A percentile compares a stretch with the other conserved stretches of the same genome.
These are phyloP conservation scores for Drosophila pectinifera DNA, from an alignment of 1,140 invertebrate genomes.

Conservation along the genomic window DNA sequence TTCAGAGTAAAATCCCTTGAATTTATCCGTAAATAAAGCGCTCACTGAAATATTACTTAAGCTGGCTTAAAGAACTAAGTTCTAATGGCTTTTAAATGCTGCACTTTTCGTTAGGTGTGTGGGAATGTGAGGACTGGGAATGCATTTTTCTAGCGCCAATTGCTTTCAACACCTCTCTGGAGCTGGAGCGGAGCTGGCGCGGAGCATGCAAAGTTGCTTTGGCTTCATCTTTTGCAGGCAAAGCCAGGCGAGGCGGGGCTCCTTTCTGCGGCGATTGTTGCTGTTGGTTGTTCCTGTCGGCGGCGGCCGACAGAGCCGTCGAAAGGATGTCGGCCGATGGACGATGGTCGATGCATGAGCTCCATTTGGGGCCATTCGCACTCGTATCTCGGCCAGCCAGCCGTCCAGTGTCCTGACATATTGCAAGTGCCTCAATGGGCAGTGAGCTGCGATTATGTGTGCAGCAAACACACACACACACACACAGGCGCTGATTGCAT, in stretches of 20 bases:
- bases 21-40: not conserved
- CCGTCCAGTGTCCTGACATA: constrained; percentile 67
- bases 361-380: constrained; percentile 20
- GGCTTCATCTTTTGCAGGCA: constrained; percentile 46
- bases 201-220: constrained; percentile 48
- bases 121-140: constrained; percentile 14
- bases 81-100: not conserved
- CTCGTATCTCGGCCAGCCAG: constrained; percentile 67
- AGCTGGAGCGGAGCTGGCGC: constrained; percentile 8
- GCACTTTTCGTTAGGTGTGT: constrained; percentile 6
- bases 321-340: constrained; percentile 42
- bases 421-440: constrained; percentile 77
- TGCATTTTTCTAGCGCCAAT: constrained; percentile 73
- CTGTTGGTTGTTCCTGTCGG: constrained; percentile 32
- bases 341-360: constrained; percentile 38
- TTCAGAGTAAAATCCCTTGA: not conserved
- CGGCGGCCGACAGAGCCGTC: constrained; percentile 44
- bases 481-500: constrained; percentile 47
- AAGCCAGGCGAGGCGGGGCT: not conserved
- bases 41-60: not conserved
- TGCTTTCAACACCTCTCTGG: constrained; percentile 75
- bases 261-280: constrained; percentile 27
- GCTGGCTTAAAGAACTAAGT: not conserved
- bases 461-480: constrained; percentile 45
- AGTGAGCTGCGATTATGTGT: constrained; percentile 78